Base-by-base conservation (phyloP, 2,113 vertebrate genomes). In the Myocastor coypus region DNA sequence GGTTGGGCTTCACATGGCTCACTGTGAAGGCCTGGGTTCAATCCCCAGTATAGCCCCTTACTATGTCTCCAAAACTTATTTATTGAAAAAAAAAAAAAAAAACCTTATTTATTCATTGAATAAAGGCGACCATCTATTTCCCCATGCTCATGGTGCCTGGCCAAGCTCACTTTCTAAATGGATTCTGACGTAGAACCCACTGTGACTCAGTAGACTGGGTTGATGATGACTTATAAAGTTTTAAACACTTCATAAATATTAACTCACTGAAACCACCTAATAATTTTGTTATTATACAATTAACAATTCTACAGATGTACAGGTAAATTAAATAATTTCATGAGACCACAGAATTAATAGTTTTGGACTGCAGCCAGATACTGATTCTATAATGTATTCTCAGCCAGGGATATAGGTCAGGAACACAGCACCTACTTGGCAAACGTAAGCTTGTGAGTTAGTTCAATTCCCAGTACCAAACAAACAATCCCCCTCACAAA, bases 241-340 rank as follows among this genome's bases (percentile, higher is more conserved):
- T 46, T 83, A 64, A 97, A 81, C 57, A 95, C 12, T n/a, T 40
- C 17, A 50, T 52, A 95, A 80, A 87, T 83, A 73, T 13, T 66
- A 82, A 85, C 37, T 93, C 80, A 57, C 40, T 75, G 73, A 89
- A 85, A 24, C 7, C 19, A 83, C 78, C 19, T 55, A 91, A 89
- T 11, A 93, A 52, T 40, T 17, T 64, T 80, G 16, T 73, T 75
- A 42, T 82, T 64, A 63, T 24, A 5, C 32, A 86, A 75, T 77
- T 91, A 84, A 87, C 28, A 13, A 57, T 96, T 86, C 75, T 83
- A 92, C 2, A 94, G 63, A 92, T 73, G 40, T 1, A 55, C 55
- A 92, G 88, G 82, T 24, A 63, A 90, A 69, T 30, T 55, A 93
- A 84, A 73, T 94, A 93, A 92, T 24, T 59, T 84, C 63, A 40